Percentiles rank a stretch among this genome's conserved stretches.
Evolutionary conservation across 2,113 vertebrate species (phyloP).

Genomic region (Gambusia holbrooki): DNA sequence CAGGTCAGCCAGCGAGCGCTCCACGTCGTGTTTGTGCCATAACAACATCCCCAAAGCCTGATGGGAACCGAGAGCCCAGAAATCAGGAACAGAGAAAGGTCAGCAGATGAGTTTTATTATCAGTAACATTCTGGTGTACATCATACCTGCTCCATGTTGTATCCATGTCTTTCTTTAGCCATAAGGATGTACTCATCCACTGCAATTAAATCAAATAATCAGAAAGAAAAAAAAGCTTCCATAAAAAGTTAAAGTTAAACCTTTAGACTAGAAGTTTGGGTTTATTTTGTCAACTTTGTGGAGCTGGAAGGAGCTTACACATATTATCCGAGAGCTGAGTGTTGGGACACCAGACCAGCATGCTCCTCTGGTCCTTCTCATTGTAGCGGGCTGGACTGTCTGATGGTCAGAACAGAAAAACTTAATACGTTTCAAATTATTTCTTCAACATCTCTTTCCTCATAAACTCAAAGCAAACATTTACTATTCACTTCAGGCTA

Average conservation of each 20-base stretch:
- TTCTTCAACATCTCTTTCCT: no score
- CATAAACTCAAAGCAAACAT: no score
- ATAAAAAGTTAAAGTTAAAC: background rate
- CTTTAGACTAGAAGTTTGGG: slow-evolving; percentile 19
- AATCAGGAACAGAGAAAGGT: background rate
- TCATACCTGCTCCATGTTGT: slow-evolving; percentile 97
- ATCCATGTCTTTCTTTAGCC: slow-evolving; percentile 98
- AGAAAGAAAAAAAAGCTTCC: background rate
- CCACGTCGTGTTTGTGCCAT: slow-evolving; percentile 99
- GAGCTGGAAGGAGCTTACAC: slow-evolving; percentile 78
- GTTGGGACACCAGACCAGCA: slow-evolving; percentile 93
- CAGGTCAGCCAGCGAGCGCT: slow-evolving; percentile 96
- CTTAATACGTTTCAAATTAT: background rate
- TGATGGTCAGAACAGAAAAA: slow-evolving; percentile 44
- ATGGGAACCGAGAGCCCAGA: background rate
- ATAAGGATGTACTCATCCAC: slow-evolving; percentile 99
- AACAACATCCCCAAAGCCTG: slow-evolving; percentile 98
- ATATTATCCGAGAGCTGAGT: slow-evolving; percentile 88
- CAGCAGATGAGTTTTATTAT: background rate
- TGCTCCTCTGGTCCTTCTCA: slow-evolving; percentile 89
- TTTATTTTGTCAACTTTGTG: background rate
- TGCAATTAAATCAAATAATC: slow-evolving; percentile 49
- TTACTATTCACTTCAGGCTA: no score
- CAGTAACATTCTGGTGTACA: background rate
- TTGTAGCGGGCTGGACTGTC: slow-evolving; percentile 81